Evolutionary conservation across 2,113 vertebrate species (phyloP).

Genomic region (Megaptera novaeangliae): DNA sequence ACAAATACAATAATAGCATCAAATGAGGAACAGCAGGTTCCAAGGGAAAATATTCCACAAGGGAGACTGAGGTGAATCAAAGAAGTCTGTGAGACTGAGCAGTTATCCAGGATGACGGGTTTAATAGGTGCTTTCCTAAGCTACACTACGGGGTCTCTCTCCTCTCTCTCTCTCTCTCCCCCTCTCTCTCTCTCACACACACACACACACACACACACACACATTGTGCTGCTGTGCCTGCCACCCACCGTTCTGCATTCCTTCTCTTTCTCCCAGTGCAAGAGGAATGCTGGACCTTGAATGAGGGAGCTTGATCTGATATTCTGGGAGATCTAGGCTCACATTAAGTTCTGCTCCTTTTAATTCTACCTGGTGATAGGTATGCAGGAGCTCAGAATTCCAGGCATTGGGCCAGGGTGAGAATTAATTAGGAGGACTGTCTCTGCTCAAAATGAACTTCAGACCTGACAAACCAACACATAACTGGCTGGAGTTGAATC

Average conservation of each 20-base stretch:
- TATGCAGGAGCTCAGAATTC: slow-evolving; percentile 11
- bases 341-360: background rate
- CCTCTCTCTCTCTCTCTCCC: background rate
- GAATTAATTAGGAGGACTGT: background rate
- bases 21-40: background rate
- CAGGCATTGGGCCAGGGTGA: background rate
- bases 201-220: background rate
- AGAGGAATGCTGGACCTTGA: background rate
- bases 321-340: background rate
- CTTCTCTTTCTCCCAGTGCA: background rate
- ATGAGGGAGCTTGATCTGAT: background rate
- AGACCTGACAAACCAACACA: background rate
- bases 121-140: background rate
- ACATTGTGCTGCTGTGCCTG: background rate
- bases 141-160: background rate
- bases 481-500: background rate
- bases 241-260: background rate
- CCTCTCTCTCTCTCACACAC: background rate
- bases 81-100: background rate
- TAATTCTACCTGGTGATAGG: slow-evolving; percentile 49
- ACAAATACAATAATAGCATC: slow-evolving; percentile 26
- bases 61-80: background rate
- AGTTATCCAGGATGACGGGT: background rate
- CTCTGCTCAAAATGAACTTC: slow-evolving; percentile 16
- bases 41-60: background rate